Percentiles rank a stretch among this genome's conserved stretches.
Evolutionary conservation across 2,888 invertebrate species (phyloP).

Genomic region (Drosophila differens): DNA sequence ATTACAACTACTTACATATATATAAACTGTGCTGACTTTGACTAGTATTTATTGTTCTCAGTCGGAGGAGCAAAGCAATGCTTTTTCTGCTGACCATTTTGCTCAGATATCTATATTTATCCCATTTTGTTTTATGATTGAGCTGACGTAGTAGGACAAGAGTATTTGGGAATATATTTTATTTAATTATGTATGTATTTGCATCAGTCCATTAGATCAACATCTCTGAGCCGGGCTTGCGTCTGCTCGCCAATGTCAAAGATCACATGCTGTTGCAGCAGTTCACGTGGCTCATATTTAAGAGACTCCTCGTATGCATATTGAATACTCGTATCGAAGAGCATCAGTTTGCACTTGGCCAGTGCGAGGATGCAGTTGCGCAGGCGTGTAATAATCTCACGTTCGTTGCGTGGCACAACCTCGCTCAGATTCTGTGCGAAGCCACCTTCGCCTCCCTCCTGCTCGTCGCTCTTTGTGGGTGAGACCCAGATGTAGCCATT

Average conservation of each 20-base stretch:
- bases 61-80: not conserved
- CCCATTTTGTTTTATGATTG: not conserved
- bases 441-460: constrained; percentile 89
- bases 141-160: not conserved
- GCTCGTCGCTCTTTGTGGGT: constrained; percentile 88
- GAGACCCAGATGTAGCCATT: constrained; percentile 98
- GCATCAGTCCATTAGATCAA: constrained; percentile 70
- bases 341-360: constrained; percentile 93
- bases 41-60: not conserved
- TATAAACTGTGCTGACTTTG: not conserved
- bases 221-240: constrained; percentile 89
- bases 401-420: constrained; percentile 89
- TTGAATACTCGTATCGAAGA: constrained; percentile 96
- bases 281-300: constrained; percentile 91
- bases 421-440: constrained; percentile 91
- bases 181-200: constrained; percentile 20
- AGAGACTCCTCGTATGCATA: constrained; percentile 96
- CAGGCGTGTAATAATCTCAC: constrained; percentile 94
- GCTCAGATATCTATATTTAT: not conserved
- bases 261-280: constrained; percentile 94
- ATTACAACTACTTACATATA: not conserved
- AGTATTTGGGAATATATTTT: not conserved
- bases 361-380: constrained; percentile 95
- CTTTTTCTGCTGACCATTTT: not conserved
- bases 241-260: constrained; percentile 93